Evolutionary conservation across 2,797 vertebrate genomes (phyloP).

Genomic region (Poecilia gillii): DNA sequence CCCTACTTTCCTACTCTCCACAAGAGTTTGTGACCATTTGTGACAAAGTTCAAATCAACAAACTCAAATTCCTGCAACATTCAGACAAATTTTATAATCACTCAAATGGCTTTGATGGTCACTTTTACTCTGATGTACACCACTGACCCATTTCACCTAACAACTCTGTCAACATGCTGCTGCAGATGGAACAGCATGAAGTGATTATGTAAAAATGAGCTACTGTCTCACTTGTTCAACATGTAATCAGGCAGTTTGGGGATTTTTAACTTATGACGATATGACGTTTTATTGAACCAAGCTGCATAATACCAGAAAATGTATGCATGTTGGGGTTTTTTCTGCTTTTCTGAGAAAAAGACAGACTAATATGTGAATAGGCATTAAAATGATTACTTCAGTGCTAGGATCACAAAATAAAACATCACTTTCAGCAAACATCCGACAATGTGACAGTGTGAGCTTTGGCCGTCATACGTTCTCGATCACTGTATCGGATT

Average conservation of each 20-base stretch:
- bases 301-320: background rate
- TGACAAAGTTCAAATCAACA: background rate
- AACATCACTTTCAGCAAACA: slow-evolving; percentile 3
- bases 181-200: background rate
- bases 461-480: background rate
- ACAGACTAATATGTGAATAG: slow-evolving; percentile 18
- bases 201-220: background rate
- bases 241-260: background rate
- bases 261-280: background rate
- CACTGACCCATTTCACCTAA: background rate
- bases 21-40: background rate
- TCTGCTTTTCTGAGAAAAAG: slow-evolving; percentile 9
- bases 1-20: background rate
- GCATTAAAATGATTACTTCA: slow-evolving; percentile 30
- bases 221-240: background rate
- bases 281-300: background rate
- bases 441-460: slow-evolving; percentile 5
- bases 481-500: background rate
- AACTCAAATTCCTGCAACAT: background rate
- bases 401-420: slow-evolving; percentile 1
- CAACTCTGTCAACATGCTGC: background rate
- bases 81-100: background rate
- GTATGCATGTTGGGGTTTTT: background rate
- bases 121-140: background rate
- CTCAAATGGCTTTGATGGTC: background rate